These are phyloP conservation scores for Drosophila persimilis DNA, from an alignment of 1,140 invertebrate species.

Conservation along the genomic window DNA sequence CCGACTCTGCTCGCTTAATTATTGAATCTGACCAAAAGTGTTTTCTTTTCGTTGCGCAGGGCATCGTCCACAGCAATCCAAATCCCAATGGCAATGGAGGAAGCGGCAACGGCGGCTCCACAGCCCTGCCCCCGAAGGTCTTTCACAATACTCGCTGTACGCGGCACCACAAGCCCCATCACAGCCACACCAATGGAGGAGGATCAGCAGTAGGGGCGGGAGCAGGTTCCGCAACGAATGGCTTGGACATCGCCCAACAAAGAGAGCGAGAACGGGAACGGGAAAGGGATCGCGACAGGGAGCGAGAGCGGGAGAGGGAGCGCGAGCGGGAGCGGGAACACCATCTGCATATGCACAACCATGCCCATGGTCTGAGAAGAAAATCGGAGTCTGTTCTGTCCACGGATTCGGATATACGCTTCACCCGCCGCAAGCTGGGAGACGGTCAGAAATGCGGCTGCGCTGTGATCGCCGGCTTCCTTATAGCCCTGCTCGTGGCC, in stretches of 20 bases:
- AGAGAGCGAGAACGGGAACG: conserved; percentile 11
- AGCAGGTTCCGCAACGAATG: background rate
- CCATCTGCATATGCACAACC: conserved; percentile 67
- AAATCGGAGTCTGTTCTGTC: conserved; percentile 91
- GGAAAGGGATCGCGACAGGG: conserved; percentile 22
- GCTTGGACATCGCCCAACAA: conserved; percentile 37
- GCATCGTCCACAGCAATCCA: conserved; percentile 72
- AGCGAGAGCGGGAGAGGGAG: conserved; percentile 22
- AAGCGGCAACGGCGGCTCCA: conserved; percentile 16
- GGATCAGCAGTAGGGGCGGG: background rate
- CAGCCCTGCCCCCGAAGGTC: conserved; percentile 66
- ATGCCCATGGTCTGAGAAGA: conserved; percentile 69
- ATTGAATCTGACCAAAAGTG: conserved; percentile 22
- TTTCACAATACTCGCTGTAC: conserved; percentile 81
- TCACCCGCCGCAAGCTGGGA: conserved; percentile 91
- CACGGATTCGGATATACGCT: conserved; percentile 92
- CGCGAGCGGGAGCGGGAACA: conserved; percentile 40
- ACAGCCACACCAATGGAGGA: conserved; percentile 47
- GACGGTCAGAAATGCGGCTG: conserved; percentile 92
- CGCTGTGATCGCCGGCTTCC: conserved; percentile 91
- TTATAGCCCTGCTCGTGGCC: conserved; percentile 91
- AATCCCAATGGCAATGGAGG: conserved; percentile 53
- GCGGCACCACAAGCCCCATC: conserved; percentile 76
- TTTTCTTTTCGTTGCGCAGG: conserved; percentile 37
- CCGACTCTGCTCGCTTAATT: conserved; percentile 23